Evolutionary conservation across 2,888 invertebrate genomes (phyloP).

Genomic region (Hipparchia semele): DNA sequence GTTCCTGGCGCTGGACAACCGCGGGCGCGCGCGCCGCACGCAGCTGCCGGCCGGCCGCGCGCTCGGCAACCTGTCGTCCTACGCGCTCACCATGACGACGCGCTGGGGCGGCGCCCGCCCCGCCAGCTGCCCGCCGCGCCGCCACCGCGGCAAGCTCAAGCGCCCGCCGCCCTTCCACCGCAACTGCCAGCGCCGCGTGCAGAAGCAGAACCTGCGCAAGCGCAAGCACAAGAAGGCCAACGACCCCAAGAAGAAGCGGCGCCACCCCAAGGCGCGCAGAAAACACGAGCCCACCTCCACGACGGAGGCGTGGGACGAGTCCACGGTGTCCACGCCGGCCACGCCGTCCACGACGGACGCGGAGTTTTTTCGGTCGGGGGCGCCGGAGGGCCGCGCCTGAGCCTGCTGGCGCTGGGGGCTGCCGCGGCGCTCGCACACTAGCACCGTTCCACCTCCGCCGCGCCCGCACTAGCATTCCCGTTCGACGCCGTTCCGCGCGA

Average conservation of each 20-base stretch:
- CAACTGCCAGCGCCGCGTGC: constrained; percentile 77
- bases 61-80: constrained; percentile 89
- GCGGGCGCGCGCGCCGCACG: constrained; percentile 88
- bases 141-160: constrained; percentile 74
- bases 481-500: constrained; percentile 40
- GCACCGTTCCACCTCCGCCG: constrained; percentile 76
- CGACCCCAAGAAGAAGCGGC: constrained; percentile 77
- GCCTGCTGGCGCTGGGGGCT: constrained; percentile 75
- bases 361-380: constrained; percentile 83
- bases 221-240: constrained; percentile 79
- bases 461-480: constrained; percentile 53
- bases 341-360: constrained; percentile 79
- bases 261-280: constrained; percentile 82
- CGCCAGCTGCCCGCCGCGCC: constrained; percentile 66
- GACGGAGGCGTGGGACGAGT: constrained; percentile 77
- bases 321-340: constrained; percentile 80
- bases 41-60: constrained; percentile 86
- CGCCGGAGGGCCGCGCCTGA: constrained; percentile 82
- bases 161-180: constrained; percentile 70
- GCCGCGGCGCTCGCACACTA: constrained; percentile 80
- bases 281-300: constrained; percentile 77
- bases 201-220: constrained; percentile 72
- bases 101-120: constrained; percentile 67
- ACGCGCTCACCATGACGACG: constrained; percentile 85
- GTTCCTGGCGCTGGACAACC: constrained; percentile 90